Evolutionary conservation across 2,888 invertebrate genomes (phyloP).

Genomic region (Acronicta leporina): DNA sequence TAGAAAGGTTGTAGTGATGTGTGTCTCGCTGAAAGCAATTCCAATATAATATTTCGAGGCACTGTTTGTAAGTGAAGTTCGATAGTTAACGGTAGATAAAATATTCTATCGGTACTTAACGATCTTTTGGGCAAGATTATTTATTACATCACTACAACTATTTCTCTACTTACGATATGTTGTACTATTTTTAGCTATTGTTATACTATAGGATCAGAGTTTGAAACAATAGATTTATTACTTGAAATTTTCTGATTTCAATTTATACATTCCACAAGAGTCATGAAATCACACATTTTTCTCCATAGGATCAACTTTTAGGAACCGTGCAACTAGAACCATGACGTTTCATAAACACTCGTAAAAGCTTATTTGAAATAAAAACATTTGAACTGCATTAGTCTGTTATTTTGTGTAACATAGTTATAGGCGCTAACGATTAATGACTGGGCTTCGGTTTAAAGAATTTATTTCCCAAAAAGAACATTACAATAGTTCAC

Average conservation of each 20-base stretch:
- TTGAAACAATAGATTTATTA: conserved; percentile 18
- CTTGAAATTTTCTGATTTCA: neutral
- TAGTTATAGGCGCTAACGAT: no score
- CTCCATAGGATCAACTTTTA: no score
- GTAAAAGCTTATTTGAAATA: no score
- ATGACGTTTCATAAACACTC: no score
- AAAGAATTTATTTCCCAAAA: no score
- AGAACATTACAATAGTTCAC: no score
- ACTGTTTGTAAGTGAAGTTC: neutral
- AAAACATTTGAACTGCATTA: no score
- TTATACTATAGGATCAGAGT: conserved; percentile 18
- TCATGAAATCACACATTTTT: neutral
- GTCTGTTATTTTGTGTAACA: neutral
- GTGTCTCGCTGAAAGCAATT: neutral
- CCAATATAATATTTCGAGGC: neutral
- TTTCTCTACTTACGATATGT: conserved; percentile 7
- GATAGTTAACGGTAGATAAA: no score
- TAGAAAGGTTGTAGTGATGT: conserved; percentile 27
- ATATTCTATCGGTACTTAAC: no score
- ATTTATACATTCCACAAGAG: conserved; percentile 9
- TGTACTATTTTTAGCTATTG: conserved; percentile 24
- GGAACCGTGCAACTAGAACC: no score
- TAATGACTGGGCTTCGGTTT: no score
- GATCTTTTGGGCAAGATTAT: no score
- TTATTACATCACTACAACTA: conserved; percentile 29